Base-by-base conservation (phyloP, 2,797 vertebrate species). In the Phrynocephalus guinanensis region DNA sequence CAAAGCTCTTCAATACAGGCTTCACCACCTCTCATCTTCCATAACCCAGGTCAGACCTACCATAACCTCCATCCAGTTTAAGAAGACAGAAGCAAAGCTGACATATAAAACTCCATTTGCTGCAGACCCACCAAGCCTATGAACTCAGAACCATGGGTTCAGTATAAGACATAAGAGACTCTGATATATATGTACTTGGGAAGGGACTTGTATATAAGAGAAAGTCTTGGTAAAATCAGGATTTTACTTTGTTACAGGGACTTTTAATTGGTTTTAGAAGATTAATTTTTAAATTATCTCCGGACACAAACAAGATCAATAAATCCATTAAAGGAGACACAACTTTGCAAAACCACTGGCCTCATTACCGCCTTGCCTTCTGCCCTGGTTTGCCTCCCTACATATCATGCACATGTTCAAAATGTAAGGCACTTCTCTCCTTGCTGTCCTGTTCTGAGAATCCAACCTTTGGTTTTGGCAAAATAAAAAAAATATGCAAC, bases 191-290 rank as follows among this genome's bases (percentile, higher is more conserved):
- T 0, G 0, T 67, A 24, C 60, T 44, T 60, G 71, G 60, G 87
- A 22, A 80, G n/a, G 50, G 10, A 15, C 24, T 38, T 38, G 67
- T 83, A 24, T 79, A 24, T 79, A 66, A 48, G 38, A 18, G 56
- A 56, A 66, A 56, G 50, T 76, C 91, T 90, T 89, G 90, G 90
- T 79, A 78, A 90, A 79, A 76, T 75, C 66, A 90, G 28, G 91
- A 50, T 68, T 83, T 56, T 84, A 0, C 22, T 67, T 63, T 87
- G 76, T 88, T 81, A 91, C 91, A 86, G 88, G 91, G 77, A 63
- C n/a, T 90, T 89, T 92, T 92, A 92, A 95, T 87, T 94, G 94
- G 91, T 92, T 94, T 91, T 86, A 33, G 85, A 86, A 91, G 91
- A 95, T 87, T 22, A 81, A 90, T 92, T 95, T 92, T 93, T 93